Conservation (phyloP, 2,113 vertebrate species). For the Gasterosteus nipponicus region DNA sequence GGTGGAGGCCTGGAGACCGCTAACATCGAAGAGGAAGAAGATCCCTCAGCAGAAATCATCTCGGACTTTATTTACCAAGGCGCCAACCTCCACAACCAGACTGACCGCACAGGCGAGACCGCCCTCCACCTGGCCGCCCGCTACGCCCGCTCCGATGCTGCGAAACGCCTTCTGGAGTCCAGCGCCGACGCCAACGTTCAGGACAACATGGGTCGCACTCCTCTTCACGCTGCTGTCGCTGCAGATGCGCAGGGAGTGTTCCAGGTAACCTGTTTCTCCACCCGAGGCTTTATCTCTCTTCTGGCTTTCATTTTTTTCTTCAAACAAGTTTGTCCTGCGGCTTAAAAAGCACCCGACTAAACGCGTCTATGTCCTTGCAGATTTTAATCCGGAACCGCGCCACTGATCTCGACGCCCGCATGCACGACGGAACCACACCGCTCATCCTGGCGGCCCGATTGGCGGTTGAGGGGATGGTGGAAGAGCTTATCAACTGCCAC, state of each 20-base stretch:
- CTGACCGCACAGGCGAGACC: slow-evolving; percentile 95
- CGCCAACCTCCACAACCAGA: slow-evolving; percentile 96
- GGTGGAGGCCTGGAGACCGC: slow-evolving; percentile 95
- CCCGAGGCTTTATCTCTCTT: neutral
- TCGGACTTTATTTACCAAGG: slow-evolving; percentile 98
- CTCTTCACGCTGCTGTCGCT: slow-evolving; percentile 92
- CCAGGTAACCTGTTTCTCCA: slow-evolving; percentile 82
- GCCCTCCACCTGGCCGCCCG: slow-evolving; percentile 94
- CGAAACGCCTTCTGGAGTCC: slow-evolving; percentile 96
- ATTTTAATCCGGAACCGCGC: slow-evolving; percentile 97
- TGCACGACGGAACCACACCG: slow-evolving; percentile 96
- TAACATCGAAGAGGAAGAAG: slow-evolving; percentile 95
- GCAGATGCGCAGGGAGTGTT: slow-evolving; percentile 97
- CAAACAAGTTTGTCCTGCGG: neutral
- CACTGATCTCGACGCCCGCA: slow-evolving; percentile 95
- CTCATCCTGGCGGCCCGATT: slow-evolving; percentile 93
- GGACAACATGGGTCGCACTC: slow-evolving; percentile 98
- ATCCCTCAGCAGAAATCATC: slow-evolving; percentile 92
- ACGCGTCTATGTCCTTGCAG: slow-evolving; percentile 69
- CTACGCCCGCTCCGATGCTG: slow-evolving; percentile 95
- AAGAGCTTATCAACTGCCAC: slow-evolving; percentile 96
- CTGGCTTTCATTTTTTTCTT: neutral
- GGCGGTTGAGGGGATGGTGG: slow-evolving; percentile 97
- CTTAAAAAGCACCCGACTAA: slow-evolving; percentile 7
- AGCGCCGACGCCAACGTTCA: slow-evolving; percentile 96